Conservation (phyloP, 2,888 invertebrate species). For the Cenopis cana region DNA sequence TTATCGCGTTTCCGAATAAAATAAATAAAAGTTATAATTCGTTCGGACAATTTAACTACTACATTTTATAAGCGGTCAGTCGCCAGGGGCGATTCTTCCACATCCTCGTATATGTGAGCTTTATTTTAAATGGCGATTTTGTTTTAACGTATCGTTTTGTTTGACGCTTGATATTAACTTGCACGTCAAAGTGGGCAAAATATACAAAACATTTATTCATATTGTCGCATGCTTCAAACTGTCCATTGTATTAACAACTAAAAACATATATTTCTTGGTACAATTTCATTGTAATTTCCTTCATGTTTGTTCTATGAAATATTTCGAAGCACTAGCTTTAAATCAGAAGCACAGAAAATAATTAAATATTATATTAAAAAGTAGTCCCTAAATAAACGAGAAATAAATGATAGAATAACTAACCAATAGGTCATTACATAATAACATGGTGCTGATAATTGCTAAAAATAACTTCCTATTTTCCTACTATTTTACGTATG, state of each 20-base stretch:
- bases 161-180: not conserved
- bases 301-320: no score
- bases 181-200: not conserved
- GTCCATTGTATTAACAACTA: not conserved
- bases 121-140: conserved; percentile 16
- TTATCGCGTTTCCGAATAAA: conserved; percentile 60
- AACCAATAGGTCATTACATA: no score
- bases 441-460: no score
- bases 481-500: no score
- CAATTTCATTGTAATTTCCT: not conserved
- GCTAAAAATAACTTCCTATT: no score
- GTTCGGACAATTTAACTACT: conserved; percentile 42
- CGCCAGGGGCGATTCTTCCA: not conserved
- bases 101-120: conserved; percentile 3
- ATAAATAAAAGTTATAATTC: conserved; percentile 55
- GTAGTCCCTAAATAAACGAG: no score
- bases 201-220: not conserved
- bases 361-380: no score
- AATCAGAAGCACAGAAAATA: no score
- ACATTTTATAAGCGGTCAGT: conserved; percentile 28
- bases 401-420: no score
- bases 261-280: not conserved
- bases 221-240: not conserved
- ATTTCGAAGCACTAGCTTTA: no score
- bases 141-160: conserved; percentile 5